These are phyloP conservation scores for Lysiphlebus fabarum DNA, from an alignment of 1,140 invertebrate species.

Conservation along the genomic window DNA sequence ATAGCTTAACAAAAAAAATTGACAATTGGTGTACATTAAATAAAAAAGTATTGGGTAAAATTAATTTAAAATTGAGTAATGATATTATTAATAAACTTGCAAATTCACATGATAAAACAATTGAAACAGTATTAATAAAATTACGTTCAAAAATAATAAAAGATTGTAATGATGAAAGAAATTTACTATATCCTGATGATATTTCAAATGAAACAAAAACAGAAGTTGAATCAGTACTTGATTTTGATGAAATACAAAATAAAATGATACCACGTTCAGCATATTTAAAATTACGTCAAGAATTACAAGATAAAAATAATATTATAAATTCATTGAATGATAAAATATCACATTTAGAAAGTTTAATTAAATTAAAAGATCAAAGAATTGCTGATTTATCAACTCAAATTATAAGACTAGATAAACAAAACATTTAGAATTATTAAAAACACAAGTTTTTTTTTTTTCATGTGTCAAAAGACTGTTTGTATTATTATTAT, in stretches of 20 bases:
- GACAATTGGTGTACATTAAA: constrained; percentile 75
- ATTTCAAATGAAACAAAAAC: constrained; percentile 38
- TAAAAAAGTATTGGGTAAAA: constrained; percentile 65
- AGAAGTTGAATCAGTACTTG: constrained; percentile 33
- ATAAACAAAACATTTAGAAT: background rate
- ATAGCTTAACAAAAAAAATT: constrained; percentile 65
- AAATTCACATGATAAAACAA: constrained; percentile 60
- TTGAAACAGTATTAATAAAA: constrained; percentile 63
- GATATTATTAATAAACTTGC: constrained; percentile 62
- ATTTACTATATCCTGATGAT: constrained; percentile 36
- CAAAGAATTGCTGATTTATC: constrained; percentile 59
- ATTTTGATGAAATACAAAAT: constrained; percentile 47
- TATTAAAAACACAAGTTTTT: background rate
- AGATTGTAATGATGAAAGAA: constrained; percentile 47
- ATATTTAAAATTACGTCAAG: constrained; percentile 53
- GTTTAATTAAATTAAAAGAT: constrained; percentile 57
- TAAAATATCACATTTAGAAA: constrained; percentile 58
- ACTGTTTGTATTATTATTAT: background rate
- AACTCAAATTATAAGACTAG: constrained; percentile 31
- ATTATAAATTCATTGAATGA: constrained; percentile 45
- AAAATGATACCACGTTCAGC: constrained; percentile 57
- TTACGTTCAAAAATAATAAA: constrained; percentile 53
- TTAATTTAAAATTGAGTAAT: constrained; percentile 60
- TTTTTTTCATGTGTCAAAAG: too few species aligned
- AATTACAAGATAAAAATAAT: constrained; percentile 54